phyloP scores from a whole-genome alignment of 2,797 vertebrate genomes.

The Margarornis squamiger region DNA sequence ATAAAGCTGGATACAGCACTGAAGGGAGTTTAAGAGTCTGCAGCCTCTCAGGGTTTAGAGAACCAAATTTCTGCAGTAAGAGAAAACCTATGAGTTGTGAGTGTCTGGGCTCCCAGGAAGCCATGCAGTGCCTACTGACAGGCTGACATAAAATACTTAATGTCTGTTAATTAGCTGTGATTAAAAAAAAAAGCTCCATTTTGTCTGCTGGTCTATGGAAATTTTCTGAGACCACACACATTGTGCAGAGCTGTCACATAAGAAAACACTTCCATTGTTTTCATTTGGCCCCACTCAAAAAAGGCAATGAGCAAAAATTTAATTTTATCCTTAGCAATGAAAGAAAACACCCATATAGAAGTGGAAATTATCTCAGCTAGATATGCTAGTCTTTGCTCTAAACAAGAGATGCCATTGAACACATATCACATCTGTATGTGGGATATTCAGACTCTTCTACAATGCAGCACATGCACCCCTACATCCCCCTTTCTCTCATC shows the following conservation, averaged over 20 bases:
- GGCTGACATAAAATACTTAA: background rate
- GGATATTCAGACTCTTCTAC: background rate
- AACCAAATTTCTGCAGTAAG: background rate
- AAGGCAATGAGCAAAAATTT: background rate
- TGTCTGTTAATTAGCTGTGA: slow-evolving; percentile 6
- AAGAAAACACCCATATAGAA: background rate
- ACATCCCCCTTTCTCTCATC: background rate
- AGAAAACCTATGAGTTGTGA: background rate
- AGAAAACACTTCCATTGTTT: background rate
- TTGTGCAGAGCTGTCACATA: background rate
- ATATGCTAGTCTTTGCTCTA: background rate
- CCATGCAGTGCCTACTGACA: background rate
- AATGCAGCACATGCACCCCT: background rate
- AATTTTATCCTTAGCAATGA: background rate
- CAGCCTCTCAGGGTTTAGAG: background rate
- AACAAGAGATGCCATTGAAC: background rate
- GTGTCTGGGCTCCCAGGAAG: background rate
- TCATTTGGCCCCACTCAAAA: background rate
- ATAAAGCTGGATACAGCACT: background rate
- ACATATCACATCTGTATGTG: fast-evolving
- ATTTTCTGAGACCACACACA: background rate
- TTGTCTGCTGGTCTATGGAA: background rate
- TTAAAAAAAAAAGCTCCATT: background rate
- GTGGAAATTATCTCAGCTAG: background rate
- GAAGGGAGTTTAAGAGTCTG: background rate